Evolutionary conservation across 2,113 vertebrate species (phyloP).

Genomic region (Bos indicus): DNA sequence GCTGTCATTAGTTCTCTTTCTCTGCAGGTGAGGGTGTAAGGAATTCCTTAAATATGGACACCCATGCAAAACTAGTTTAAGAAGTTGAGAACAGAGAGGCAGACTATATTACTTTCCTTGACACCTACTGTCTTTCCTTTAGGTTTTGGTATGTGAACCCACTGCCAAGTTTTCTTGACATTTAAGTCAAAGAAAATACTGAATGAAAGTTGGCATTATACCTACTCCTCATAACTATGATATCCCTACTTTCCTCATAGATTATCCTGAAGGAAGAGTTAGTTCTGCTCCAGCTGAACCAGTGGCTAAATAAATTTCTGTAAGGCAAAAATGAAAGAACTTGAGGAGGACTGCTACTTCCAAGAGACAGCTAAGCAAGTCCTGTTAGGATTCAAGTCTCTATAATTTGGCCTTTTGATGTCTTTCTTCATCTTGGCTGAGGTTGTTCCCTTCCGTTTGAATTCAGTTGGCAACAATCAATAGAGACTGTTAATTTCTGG

Average conservation of each 20-base stretch:
- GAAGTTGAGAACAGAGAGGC: background rate
- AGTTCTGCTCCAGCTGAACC: background rate
- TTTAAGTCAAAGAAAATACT: conserved; percentile 39
- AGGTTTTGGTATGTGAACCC: background rate
- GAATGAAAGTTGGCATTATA: background rate
- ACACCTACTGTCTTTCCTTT: background rate
- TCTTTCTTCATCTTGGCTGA: background rate
- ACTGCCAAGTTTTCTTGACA: conserved; percentile 28
- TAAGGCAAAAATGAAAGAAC: background rate
- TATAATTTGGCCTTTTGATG: background rate
- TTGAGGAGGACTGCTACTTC: background rate
- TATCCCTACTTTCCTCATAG: background rate
- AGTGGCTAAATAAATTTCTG: background rate
- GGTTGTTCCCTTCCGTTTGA: background rate
- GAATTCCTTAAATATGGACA: background rate
- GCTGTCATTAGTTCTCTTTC: background rate
- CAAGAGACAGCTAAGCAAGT: background rate
- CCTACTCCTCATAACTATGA: background rate
- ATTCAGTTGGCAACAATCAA: background rate
- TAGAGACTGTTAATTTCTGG: conserved; percentile 10
- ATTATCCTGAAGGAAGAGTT: background rate
- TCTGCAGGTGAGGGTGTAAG: background rate
- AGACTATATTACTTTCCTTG: background rate
- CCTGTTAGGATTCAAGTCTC: background rate
- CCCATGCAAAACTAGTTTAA: background rate